Evolutionary conservation across 2,113 vertebrate species (phyloP).

Genomic region (Zapus hudsonius): DNA sequence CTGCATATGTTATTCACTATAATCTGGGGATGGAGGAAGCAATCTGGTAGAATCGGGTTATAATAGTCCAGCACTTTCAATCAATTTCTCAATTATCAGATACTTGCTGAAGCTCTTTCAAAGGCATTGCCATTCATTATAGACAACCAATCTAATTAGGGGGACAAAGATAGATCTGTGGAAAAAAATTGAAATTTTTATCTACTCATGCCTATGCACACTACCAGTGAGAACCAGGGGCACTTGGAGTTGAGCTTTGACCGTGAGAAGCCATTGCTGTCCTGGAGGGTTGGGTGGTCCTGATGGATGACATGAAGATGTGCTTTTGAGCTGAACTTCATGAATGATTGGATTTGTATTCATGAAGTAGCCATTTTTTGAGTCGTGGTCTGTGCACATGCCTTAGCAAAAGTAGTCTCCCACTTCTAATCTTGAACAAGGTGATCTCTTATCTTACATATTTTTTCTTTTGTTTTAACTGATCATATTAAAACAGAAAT

Average conservation of each 20-base stretch:
- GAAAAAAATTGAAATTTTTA: no score
- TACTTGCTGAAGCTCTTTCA: constrained; percentile 4
- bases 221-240: not conserved
- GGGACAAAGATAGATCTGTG: not conserved
- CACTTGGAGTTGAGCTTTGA: not conserved
- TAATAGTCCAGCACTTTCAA: constrained; percentile 11
- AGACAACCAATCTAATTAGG: constrained; percentile 37
- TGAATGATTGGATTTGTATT: not conserved
- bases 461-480: not conserved
- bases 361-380: not conserved
- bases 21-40: constrained; percentile 50
- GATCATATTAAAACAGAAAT: not conserved
- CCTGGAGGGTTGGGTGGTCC: not conserved
- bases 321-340: not conserved
- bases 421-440: not conserved
- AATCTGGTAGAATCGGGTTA: constrained; percentile 53
- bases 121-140: constrained; percentile 37
- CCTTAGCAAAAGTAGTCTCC: not conserved
- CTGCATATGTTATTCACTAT: constrained; percentile 16
- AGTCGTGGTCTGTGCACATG: not conserved
- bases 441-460: not conserved
- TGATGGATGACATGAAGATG: not conserved
- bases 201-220: not conserved
- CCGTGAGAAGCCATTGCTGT: not conserved
- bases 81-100: constrained; percentile 57